Percentiles rank a stretch among this genome's conserved stretches.
Conservation (phyloP, 2,113 vertebrate genomes). For the Etheostoma cragini region DNA sequence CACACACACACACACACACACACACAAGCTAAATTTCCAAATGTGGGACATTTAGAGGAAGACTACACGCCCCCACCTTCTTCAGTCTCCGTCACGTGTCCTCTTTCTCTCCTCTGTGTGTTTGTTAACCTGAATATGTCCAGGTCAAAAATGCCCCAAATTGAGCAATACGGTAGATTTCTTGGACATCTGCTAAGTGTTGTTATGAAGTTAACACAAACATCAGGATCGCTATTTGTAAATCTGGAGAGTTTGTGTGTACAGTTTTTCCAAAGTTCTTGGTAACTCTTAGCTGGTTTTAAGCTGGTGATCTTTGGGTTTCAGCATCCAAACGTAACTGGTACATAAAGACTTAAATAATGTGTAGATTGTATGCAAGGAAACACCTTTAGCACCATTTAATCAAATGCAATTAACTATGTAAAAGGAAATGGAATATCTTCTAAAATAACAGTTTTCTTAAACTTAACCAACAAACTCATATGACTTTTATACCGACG, state of each 20-base stretch:
- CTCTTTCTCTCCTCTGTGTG: not conserved
- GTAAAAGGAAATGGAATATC: too few species aligned
- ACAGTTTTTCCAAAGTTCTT: not conserved
- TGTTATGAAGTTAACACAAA: not conserved
- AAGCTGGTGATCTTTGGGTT: too few species aligned
- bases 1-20: too few species aligned
- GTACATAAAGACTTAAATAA: too few species aligned
- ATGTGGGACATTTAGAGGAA: conserved; percentile 43
- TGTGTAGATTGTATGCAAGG: too few species aligned
- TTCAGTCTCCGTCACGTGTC: not conserved
- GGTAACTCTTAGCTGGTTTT: not conserved
- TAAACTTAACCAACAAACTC: too few species aligned
- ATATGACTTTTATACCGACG: too few species aligned
- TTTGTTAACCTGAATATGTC: conserved; percentile 15
- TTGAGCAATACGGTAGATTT: not conserved
- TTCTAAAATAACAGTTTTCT: too few species aligned
- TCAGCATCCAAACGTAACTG: too few species aligned
- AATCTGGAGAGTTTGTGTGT: not conserved
- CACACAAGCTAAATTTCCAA: conserved; percentile 37
- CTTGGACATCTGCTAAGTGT: not conserved
- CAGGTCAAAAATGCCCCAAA: not conserved
- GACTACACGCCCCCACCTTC: not conserved
- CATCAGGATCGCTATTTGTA: not conserved
- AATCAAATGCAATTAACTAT: too few species aligned
- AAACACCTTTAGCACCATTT: too few species aligned